A percentile compares a stretch with the other conserved stretches of the same genome.
Evolutionary conservation across 2,888 invertebrate genomes (phyloP).

Genomic region (Calephelis perditalis): DNA sequence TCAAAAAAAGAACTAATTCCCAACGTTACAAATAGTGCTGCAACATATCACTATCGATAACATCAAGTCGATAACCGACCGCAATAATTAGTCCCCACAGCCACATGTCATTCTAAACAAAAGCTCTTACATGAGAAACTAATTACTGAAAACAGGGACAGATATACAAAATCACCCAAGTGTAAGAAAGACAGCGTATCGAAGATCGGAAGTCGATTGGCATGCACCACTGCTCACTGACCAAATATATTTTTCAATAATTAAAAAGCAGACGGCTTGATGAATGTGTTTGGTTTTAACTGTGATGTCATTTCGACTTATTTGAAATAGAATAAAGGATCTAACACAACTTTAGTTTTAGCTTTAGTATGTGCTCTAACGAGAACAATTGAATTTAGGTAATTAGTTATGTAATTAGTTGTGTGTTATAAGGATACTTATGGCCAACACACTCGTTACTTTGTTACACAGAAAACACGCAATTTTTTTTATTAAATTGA

Average conservation of each 20-base stretch:
- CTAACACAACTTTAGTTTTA: neutral
- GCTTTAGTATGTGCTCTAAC: neutral
- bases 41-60: slow-evolving; percentile 42
- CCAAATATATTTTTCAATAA: slow-evolving; percentile 69
- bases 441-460: too few relatives aligned
- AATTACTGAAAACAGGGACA: slow-evolving; percentile 56
- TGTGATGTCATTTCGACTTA: neutral
- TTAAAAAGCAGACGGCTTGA: slow-evolving; percentile 61
- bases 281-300: slow-evolving; percentile 39
- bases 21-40: slow-evolving; percentile 1
- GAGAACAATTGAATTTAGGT: too few relatives aligned
- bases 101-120: slow-evolving; percentile 74
- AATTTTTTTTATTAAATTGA: too few relatives aligned
- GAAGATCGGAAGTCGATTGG: slow-evolving; percentile 72
- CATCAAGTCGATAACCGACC: slow-evolving; percentile 44
- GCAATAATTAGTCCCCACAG: slow-evolving; percentile 59
- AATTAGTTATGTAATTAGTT: too few relatives aligned
- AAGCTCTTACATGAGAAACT: slow-evolving; percentile 69
- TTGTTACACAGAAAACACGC: too few relatives aligned
- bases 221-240: slow-evolving; percentile 64
- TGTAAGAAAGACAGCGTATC: slow-evolving; percentile 38
- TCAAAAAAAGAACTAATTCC: neutral
- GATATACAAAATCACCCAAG: slow-evolving; percentile 27
- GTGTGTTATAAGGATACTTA: too few relatives aligned
- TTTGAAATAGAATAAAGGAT: too few relatives aligned